These are phyloP conservation scores for Drosophila rellima DNA, from an alignment of 2,888 invertebrate species.

Conservation along the genomic window DNA sequence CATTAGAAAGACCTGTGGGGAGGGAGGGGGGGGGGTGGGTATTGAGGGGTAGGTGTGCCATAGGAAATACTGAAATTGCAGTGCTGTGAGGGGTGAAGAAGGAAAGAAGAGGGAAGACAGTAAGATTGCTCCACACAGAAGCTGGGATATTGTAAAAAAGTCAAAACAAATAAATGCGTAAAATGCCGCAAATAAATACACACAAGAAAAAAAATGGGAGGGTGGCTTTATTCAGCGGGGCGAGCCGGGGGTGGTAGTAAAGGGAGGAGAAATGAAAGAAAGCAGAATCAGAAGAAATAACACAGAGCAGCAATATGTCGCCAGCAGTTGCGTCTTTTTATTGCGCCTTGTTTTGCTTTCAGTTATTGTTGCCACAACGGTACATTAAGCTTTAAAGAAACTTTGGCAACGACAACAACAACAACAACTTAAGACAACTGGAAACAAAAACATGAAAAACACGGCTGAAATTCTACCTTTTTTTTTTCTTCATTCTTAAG, in stretches of 20 bases:
- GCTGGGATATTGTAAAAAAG: conserved; percentile 60
- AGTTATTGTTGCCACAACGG: conserved; percentile 79
- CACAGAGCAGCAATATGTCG: conserved; percentile 69
- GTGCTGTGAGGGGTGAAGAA: conserved; percentile 20
- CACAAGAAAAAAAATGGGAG: conserved; percentile 35
- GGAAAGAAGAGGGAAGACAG: background rate
- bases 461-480: conserved; percentile 24
- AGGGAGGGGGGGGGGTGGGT: conserved; percentile 4
- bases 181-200: conserved; percentile 82
- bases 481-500: conserved; percentile 47
- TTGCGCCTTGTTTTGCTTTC: conserved; percentile 69
- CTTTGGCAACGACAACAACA: conserved; percentile 33
- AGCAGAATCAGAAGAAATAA: conserved; percentile 19
- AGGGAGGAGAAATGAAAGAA: background rate
- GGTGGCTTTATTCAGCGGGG: conserved; percentile 15
- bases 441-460: conserved; percentile 47
- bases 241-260: conserved; percentile 24
- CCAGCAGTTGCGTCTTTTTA: conserved; percentile 78
- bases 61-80: conserved; percentile 67
- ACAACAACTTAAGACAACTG: conserved; percentile 10
- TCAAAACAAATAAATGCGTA: conserved; percentile 83
- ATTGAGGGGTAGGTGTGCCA: conserved; percentile 7
- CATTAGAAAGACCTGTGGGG: conserved; percentile 49
- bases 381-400: conserved; percentile 81
- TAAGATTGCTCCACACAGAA: conserved; percentile 6